These are phyloP conservation scores for Diabrotica balteata DNA, from an alignment of 2,888 invertebrate genomes.

Conservation along the genomic window DNA sequence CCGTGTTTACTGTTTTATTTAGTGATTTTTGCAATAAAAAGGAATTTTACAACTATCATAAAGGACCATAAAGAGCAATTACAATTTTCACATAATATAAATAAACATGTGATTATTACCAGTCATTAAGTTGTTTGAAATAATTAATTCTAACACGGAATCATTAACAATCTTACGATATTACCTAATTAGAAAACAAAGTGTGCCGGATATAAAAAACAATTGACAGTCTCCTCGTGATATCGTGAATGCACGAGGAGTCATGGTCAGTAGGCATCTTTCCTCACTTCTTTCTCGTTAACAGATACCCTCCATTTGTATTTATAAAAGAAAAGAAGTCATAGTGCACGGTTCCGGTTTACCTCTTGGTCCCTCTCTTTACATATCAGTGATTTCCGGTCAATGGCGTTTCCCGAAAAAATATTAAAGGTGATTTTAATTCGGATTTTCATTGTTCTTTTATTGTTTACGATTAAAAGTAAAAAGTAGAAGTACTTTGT, in stretches of 20 bases:
- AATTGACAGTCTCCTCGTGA: slow-evolving; percentile 18
- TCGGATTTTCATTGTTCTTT: too few relatives aligned
- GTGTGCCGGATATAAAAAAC: slow-evolving; percentile 26
- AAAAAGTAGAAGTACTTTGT: too few relatives aligned
- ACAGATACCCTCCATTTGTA: slow-evolving; percentile 26
- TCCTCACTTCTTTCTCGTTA: slow-evolving; percentile 21
- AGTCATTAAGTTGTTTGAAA: neutral
- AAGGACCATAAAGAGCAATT: too few relatives aligned
- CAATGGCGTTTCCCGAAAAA: slow-evolving; percentile 34
- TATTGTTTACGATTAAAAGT: too few relatives aligned
- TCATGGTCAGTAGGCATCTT: slow-evolving; percentile 30
- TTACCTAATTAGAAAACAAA: slow-evolving; percentile 17
- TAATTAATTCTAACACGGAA: slow-evolving; percentile 7
- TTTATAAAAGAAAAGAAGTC: slow-evolving; percentile 40
- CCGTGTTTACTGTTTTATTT: too few relatives aligned
- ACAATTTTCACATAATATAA: too few relatives aligned
- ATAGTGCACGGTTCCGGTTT: slow-evolving; percentile 55
- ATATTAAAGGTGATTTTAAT: too few relatives aligned
- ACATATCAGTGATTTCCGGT: slow-evolving; percentile 48
- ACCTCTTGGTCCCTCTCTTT: slow-evolving; percentile 14
- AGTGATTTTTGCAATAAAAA: too few relatives aligned
- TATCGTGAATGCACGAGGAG: slow-evolving; percentile 20
- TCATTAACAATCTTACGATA: slow-evolving; percentile 8
- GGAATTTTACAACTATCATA: too few relatives aligned
- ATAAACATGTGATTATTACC: too few relatives aligned